Evolutionary conservation across 2,888 invertebrate species (phyloP).

Genomic region (Drosophila dives): DNA sequence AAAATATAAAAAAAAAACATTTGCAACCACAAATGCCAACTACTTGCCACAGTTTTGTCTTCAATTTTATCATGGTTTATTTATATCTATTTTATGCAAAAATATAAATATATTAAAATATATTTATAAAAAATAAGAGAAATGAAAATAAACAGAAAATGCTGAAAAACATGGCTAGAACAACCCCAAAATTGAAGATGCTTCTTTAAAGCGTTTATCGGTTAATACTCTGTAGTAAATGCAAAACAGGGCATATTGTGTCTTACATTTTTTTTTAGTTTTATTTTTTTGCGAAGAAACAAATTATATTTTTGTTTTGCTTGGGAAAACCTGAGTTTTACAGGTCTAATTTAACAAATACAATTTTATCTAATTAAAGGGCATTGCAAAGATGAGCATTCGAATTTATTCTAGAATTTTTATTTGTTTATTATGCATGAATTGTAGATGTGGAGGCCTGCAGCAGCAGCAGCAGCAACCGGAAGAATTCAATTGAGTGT

Average conservation of each 20-base stretch:
- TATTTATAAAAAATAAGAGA: neutral
- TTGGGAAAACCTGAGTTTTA: neutral
- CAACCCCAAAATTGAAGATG: conserved; percentile 30
- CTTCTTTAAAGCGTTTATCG: conserved; percentile 21
- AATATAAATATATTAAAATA: conserved; percentile 3
- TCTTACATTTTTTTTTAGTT: accelerated
- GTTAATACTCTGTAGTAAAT: conserved; percentile 18
- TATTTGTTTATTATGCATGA: conserved; percentile 75
- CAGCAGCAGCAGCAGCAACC: conserved; percentile 61
- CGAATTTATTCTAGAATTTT: conserved; percentile 16
- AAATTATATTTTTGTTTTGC: neutral
- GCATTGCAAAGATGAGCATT: neutral
- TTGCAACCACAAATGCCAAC: conserved; percentile 60
- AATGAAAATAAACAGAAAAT: conserved; percentile 46
- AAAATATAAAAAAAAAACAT: conserved; percentile 9
- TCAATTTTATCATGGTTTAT: conserved; percentile 52
- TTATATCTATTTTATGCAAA: conserved; percentile 76
- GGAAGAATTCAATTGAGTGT: conserved; percentile 76
- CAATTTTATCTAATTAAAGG: neutral
- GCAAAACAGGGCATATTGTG: neutral
- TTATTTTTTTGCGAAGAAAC: neutral
- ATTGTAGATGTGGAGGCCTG: conserved; percentile 63
- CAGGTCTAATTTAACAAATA: neutral
- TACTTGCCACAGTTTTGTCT: conserved; percentile 22
- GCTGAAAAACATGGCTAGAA: conserved; percentile 48